These are phyloP conservation scores for Mormyrus proboscirostris DNA, from an alignment of 2,797 vertebrate genomes.

Conservation along the genomic window DNA sequence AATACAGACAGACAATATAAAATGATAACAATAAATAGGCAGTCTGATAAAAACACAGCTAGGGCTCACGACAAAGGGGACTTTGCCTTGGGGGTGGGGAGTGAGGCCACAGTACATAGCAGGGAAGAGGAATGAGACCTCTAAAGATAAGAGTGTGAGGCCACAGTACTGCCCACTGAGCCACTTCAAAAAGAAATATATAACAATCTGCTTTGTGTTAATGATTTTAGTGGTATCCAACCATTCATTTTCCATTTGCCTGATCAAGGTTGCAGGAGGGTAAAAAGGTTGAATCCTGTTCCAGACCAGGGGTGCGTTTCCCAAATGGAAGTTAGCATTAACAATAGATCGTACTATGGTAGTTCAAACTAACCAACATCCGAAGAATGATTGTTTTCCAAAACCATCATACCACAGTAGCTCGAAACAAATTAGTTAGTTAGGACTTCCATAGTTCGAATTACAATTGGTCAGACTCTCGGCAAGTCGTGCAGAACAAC, in stretches of 20 bases:
- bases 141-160: no score
- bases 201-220: not conserved
- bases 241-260: not conserved
- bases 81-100: not conserved
- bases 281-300: not conserved
- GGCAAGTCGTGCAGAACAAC: no score
- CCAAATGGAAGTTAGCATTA: no score
- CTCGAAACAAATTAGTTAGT: no score
- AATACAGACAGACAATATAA: not conserved
- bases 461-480: no score
- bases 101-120: not conserved
- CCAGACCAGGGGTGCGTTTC: not conserved
- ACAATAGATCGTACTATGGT: no score
- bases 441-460: no score
- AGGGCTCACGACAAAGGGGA: not conserved
- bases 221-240: not conserved
- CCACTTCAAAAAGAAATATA: not conserved
- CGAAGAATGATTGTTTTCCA: no score
- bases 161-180: not conserved
- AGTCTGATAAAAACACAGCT: not conserved
- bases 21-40: not conserved
- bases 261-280: not conserved
- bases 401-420: no score
- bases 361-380: no score
- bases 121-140: no score